phyloP scores from a whole-genome alignment of 1,140 invertebrate species.

The Leptinotarsa texana region DNA sequence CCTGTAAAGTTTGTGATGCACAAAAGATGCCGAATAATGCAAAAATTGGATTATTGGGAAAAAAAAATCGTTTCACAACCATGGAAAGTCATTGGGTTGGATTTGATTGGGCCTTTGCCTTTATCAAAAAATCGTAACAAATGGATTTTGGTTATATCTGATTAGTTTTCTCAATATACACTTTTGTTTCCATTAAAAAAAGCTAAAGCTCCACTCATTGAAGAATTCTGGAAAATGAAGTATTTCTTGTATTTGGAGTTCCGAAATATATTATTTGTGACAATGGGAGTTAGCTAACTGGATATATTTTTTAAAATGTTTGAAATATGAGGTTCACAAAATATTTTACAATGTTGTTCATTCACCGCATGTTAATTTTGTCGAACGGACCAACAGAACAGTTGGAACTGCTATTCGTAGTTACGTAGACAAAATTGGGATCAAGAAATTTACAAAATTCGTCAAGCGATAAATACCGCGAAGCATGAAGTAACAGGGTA shows the following conservation, averaged over 20 bases:
- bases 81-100: slow-evolving; percentile 20
- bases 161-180: slow-evolving; percentile 10
- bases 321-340: not conserved
- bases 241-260: slow-evolving; percentile 25
- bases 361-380: not conserved
- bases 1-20: slow-evolving; percentile 9
- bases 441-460: slow-evolving; percentile 9
- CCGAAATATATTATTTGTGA: slow-evolving; percentile 9
- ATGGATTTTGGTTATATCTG: slow-evolving; percentile 12
- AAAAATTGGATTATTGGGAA: not conserved
- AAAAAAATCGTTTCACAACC: not conserved
- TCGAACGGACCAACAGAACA: not conserved
- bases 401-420: not conserved
- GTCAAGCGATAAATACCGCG: slow-evolving; percentile 20
- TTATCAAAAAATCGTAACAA: slow-evolving; percentile 2
- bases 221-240: not conserved
- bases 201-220: not conserved
- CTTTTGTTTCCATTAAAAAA: not conserved
- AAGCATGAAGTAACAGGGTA: slow-evolving; percentile 1
- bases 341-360: not conserved
- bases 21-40: not conserved
- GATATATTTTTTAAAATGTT: not conserved
- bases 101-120: slow-evolving; percentile 23
- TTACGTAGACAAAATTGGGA: slow-evolving; percentile 26
- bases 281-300: not conserved